phyloP scores from a whole-genome alignment of 2,797 vertebrate species.

The Sebastiscus albofasciatus region DNA sequence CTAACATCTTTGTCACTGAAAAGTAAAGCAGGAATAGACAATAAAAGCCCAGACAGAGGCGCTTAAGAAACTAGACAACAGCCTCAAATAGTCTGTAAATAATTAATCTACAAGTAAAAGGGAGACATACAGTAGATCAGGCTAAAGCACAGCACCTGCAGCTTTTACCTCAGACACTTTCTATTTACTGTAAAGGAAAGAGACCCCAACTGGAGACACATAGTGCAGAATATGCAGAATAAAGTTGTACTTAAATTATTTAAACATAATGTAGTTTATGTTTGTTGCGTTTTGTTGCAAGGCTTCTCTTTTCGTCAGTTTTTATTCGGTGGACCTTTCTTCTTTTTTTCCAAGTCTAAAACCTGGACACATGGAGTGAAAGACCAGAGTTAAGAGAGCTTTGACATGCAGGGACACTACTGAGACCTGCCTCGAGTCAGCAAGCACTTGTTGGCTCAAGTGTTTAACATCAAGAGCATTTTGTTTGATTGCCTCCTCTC shows the following conservation, averaged over 20 bases:
- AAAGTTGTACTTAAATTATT: not conserved
- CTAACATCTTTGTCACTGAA: slow-evolving; percentile 23
- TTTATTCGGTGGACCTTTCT: not conserved
- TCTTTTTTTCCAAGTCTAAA: not conserved
- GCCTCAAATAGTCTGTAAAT: slow-evolving; percentile 7
- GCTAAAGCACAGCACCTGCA: not conserved
- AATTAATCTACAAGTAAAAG: not conserved
- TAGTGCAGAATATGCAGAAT: not conserved
- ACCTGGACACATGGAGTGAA: not conserved
- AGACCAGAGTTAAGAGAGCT: not conserved
- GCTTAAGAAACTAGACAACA: slow-evolving; percentile 22
- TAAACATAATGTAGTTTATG: not conserved
- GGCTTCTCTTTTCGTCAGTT: not conserved
- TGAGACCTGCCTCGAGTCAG: not conserved
- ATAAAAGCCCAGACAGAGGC: slow-evolving; percentile 8
- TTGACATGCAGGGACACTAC: not conserved
- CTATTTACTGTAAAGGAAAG: not conserved
- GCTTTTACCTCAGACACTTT: not conserved
- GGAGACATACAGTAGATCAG: not conserved
- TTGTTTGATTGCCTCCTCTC: not conserved
- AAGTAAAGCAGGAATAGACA: not conserved
- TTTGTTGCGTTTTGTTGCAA: not conserved
- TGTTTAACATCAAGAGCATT: not conserved
- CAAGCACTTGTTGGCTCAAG: not conserved
- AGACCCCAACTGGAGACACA: not conserved